phyloP scores from a whole-genome alignment of 2,113 vertebrate species.

The Oplegnathus fasciatus region DNA sequence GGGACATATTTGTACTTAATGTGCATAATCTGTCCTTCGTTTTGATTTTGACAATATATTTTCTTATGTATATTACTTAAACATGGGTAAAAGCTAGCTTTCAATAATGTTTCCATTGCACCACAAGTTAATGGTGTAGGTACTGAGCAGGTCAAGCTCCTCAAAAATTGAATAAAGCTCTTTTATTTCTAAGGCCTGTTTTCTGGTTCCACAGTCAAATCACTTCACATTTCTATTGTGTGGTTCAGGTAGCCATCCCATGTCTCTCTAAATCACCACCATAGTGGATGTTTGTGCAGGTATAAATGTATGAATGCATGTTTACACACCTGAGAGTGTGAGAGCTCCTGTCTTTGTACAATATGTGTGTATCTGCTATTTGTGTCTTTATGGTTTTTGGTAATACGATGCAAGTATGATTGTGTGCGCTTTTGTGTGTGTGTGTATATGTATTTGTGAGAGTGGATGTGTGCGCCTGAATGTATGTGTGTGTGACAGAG shows the following conservation, averaged over 20 bases:
- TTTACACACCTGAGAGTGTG: neutral
- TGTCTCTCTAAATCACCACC: neutral
- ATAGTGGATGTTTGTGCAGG: neutral
- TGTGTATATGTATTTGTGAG: no score
- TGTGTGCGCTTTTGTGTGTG: neutral
- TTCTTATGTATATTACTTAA: neutral
- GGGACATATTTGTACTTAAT: no score
- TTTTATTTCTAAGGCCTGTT: no score
- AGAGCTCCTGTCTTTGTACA: neutral
- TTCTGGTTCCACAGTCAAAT: neutral
- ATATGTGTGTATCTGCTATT: neutral
- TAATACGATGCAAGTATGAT: neutral
- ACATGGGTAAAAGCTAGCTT: neutral
- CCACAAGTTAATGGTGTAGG: no score
- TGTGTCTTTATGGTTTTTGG: neutral
- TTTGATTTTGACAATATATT: neutral
- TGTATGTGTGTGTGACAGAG: slow-evolving; percentile 37
- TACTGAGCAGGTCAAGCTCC: no score
- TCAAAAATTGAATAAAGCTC: no score
- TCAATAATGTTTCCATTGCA: no score
- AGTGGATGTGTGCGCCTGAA: no score
- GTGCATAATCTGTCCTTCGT: no score
- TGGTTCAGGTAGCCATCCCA: neutral
- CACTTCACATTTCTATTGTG: neutral
- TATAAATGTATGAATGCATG: neutral